Evolutionary conservation across 2,797 vertebrate species (phyloP).

Genomic region (Scarus forsteni): DNA sequence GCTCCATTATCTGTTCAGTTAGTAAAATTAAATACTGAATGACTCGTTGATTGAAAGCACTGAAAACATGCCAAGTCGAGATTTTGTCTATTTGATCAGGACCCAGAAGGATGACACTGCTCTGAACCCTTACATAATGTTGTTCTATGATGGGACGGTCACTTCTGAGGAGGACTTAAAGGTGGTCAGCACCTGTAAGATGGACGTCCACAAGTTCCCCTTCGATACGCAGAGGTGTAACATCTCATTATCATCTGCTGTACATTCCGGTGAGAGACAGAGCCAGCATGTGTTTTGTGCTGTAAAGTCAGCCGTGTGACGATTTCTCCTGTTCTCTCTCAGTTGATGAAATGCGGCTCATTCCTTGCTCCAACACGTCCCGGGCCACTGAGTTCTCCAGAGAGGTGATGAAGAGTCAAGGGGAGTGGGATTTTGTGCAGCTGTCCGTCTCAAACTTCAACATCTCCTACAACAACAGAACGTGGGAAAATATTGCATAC

Average conservation of each 20-base stretch:
- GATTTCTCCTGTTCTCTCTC: neutral
- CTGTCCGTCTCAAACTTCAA: slow-evolving; percentile 51
- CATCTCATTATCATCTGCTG: slow-evolving; percentile 63
- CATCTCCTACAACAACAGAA: neutral
- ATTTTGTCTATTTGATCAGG: slow-evolving; percentile 53
- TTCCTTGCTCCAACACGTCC: slow-evolving; percentile 75
- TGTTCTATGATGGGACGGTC: slow-evolving; percentile 52
- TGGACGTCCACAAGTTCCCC: slow-evolving; percentile 82
- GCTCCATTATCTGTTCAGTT: neutral
- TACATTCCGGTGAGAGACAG: slow-evolving; percentile 48
- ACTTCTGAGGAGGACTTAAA: slow-evolving; percentile 49
- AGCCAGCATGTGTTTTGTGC: neutral
- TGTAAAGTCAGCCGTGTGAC: neutral
- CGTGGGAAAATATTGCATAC: slow-evolving; percentile 73
- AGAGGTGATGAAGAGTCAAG: slow-evolving; percentile 68
- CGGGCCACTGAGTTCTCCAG: slow-evolving; percentile 73
- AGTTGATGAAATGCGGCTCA: slow-evolving; percentile 68
- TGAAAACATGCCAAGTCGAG: slow-evolving; percentile 6
- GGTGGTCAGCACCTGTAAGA: slow-evolving; percentile 73
- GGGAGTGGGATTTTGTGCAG: slow-evolving; percentile 82
- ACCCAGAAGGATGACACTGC: slow-evolving; percentile 63
- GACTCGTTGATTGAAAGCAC: neutral
- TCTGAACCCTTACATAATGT: slow-evolving; percentile 40
- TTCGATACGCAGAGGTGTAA: slow-evolving; percentile 79
- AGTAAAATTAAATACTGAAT: neutral